Conservation (phyloP, 2,888 invertebrate genomes). For the Metopia argyrocephala region DNA sequence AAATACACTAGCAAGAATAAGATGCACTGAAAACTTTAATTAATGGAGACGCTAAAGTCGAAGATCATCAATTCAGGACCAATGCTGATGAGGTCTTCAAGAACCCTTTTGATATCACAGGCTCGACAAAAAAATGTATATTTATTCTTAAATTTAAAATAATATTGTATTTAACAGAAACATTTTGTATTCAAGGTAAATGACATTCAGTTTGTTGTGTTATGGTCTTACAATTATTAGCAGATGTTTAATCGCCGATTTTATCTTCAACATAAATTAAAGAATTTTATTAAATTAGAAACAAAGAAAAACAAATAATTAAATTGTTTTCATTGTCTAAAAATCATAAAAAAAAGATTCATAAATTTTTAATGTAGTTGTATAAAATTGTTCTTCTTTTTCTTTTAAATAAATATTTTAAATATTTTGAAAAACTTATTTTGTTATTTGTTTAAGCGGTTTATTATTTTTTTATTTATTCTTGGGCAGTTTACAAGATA, state of each 20-base stretch:
- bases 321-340: too few relatives aligned
- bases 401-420: constrained; percentile 17
- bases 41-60: too few relatives aligned
- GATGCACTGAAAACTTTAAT: too few relatives aligned
- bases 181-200: constrained; percentile 10
- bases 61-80: too few relatives aligned
- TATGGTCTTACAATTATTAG: background rate
- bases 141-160: too few relatives aligned
- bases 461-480: constrained; percentile 12
- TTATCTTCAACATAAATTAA: constrained; percentile 7
- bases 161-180: background rate
- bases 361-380: too few relatives aligned
- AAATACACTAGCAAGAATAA: too few relatives aligned
- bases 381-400: constrained; percentile 24
- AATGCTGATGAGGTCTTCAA: too few relatives aligned
- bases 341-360: too few relatives aligned
- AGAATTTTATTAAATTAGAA: background rate
- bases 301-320: background rate
- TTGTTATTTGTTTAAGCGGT: background rate
- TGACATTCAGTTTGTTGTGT: constrained; percentile 28
- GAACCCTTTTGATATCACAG: too few relatives aligned
- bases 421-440: constrained; percentile 9
- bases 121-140: too few relatives aligned
- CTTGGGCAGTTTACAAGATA: constrained; percentile 25
- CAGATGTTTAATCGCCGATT: background rate